Evolutionary conservation across 1,140 invertebrate species (phyloP), one percentile per base, ranked within the genome.

Genomic region (Rhysida immarginata): DNA sequence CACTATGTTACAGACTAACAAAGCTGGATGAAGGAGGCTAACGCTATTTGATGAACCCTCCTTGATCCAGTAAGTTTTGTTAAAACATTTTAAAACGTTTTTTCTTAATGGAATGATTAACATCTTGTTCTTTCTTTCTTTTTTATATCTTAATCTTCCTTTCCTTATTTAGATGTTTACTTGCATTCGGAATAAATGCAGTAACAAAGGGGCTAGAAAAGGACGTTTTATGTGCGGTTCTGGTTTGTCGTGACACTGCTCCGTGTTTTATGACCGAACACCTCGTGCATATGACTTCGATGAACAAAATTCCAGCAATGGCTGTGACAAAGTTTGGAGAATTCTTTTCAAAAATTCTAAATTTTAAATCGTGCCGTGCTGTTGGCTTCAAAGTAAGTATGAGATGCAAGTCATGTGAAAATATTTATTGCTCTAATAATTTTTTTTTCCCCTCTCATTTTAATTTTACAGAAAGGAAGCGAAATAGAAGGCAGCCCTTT

Each of bases 171-270:
- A 65, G 62, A 49, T 29, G 8, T 24, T 53, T 62, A 44, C 45
- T 65, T 13, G 57, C 58, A 20, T 42, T 63, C 29, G 64, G 64
- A 25, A 56, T 63, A n/a, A 63, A 63, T 51, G 52, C 52, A 41
- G 60, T 64, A 2, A 60, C 59, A 13, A 61, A 56, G 54, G 45
- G 55, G 2, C 45, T 65, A 43, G 64, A 65, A 23, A 59, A 59
- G 46, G 60, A 64, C 50, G 14, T 53, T 1, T 48, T 65, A 21
- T 25, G 43, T 42, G 56, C 60, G 50, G 48, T 65, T 26, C 42
- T 64, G 2, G 53, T 61, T 1, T 59, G 59, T 53, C 49, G 56
- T 16, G 46, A 54, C 8, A 46, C 56, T 2, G 23, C 58, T 41
- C 58, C 60, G 2, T n/a, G 23, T 2, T 23, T 61, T 23, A 57